Percentiles rank a stretch among this genome's conserved stretches.
Evolutionary conservation across 2,797 vertebrate species (phyloP).

Genomic region (Lagodon rhomboides): DNA sequence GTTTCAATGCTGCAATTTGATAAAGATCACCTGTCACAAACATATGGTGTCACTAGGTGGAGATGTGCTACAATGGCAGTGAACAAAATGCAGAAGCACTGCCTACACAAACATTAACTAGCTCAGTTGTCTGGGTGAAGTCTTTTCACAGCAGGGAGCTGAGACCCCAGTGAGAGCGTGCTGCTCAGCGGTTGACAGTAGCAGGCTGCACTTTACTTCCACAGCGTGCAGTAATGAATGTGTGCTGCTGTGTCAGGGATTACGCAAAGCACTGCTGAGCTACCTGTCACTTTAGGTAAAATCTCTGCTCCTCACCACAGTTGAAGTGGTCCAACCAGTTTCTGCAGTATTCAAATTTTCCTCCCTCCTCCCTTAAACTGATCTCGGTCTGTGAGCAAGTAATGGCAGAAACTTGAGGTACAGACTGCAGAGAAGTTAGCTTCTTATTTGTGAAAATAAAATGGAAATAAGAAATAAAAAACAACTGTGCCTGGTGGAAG

Average conservation of each 20-base stretch:
- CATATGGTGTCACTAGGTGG: constrained; percentile 15
- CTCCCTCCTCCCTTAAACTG: neutral
- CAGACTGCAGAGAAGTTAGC: neutral
- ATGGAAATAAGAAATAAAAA: neutral
- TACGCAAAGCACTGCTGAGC: neutral
- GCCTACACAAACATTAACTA: neutral
- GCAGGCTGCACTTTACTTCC: neutral
- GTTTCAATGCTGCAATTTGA: neutral
- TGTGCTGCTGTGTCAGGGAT: neutral
- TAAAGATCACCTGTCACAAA: neutral
- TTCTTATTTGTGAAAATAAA: neutral
- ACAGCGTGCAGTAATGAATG: neutral
- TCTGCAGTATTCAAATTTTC: constrained; percentile 4
- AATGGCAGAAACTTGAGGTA: neutral
- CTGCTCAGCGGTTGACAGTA: neutral
- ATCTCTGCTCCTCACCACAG: constrained; percentile 15
- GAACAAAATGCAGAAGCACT: neutral
- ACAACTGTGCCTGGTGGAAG: too few species aligned
- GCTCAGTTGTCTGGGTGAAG: neutral
- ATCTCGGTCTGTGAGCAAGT: neutral
- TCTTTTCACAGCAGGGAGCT: constrained; percentile 1
- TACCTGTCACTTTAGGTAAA: constrained; percentile 17
- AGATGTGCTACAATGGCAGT: constrained; percentile 12
- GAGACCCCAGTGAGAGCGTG: neutral
- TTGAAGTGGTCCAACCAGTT: constrained; percentile 13